Percentiles rank a stretch among this genome's conserved stretches.
phyloP scores from a whole-genome alignment of 64 coral and sea anemone species.

The Montipora efflorescens region DNA sequence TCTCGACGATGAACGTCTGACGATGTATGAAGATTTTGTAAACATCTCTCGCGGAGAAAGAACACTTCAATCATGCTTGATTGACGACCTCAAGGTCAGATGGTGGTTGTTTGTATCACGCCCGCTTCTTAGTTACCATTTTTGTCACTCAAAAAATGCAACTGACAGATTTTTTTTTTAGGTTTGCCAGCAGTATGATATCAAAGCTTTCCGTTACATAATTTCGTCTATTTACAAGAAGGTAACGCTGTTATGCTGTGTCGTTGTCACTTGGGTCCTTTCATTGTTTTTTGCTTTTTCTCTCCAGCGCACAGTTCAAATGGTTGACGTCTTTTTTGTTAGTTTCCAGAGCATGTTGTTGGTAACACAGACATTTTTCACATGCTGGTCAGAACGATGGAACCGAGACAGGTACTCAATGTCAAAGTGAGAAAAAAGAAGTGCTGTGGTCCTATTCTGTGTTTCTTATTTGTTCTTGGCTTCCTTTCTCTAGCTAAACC shows the following conservation, averaged over 20 bases:
- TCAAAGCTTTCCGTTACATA: slow-evolving; percentile 88
- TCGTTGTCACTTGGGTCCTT: not conserved
- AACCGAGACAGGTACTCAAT: slow-evolving; percentile 81
- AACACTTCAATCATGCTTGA: slow-evolving; percentile 74
- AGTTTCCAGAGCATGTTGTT: slow-evolving; percentile 94
- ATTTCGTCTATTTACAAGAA: slow-evolving; percentile 94
- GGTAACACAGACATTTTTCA: slow-evolving; percentile 91
- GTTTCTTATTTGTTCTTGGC: not conserved
- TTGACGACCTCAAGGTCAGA: slow-evolving; percentile 88
- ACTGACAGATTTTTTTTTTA: slow-evolving; percentile 19
- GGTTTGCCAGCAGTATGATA: slow-evolving; percentile 90
- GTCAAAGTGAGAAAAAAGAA: not conserved
- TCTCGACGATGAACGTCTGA: slow-evolving; percentile 89
- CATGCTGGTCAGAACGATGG: slow-evolving; percentile 90
- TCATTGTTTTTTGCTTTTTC: not conserved
- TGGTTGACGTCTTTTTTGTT: not conserved
- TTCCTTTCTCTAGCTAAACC: slow-evolving; percentile 67
- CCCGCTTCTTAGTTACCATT: not conserved
- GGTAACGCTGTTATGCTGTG: slow-evolving; percentile 29
- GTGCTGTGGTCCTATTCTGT: not conserved
- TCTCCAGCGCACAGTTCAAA: not conserved
- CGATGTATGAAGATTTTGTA: slow-evolving; percentile 98
- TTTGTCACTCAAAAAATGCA: not conserved
- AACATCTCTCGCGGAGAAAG: slow-evolving; percentile 82
- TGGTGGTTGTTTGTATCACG: not conserved